A percentile compares a stretch with the other conserved stretches of the same genome.
Evolutionary conservation across 2,797 vertebrate genomes (phyloP).

Genomic region (Ceryle rudis): DNA sequence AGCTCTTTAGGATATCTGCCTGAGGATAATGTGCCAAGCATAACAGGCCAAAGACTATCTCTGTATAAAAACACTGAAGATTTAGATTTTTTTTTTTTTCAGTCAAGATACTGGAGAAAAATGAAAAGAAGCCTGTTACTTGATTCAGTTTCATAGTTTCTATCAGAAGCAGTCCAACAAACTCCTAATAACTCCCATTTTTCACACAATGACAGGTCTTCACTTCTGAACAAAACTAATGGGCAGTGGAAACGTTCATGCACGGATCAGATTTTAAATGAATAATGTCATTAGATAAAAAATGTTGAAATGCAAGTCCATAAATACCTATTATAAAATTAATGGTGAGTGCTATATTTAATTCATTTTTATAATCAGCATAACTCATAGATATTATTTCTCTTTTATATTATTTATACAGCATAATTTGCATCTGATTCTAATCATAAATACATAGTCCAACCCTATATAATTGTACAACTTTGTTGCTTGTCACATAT

Average conservation of each 20-base stretch:
- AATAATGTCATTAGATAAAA: slow-evolving; percentile 62
- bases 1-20: not conserved
- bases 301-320: slow-evolving; percentile 40
- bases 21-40: not conserved
- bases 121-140: slow-evolving; percentile 30
- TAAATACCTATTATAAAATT: slow-evolving; percentile 67
- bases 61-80: not conserved
- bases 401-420: slow-evolving; percentile 28
- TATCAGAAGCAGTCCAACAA: slow-evolving; percentile 36
- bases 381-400: slow-evolving; percentile 38
- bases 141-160: slow-evolving; percentile 60
- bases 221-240: slow-evolving; percentile 70
- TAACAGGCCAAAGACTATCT: not conserved
- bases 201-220: slow-evolving; percentile 48
- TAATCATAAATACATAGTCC: not conserved
- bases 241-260: slow-evolving; percentile 60
- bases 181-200: slow-evolving; percentile 65
- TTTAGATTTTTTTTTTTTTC: not conserved
- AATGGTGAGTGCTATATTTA: slow-evolving; percentile 45
- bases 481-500: not conserved
- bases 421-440: slow-evolving; percentile 32
- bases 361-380: slow-evolving; percentile 63
- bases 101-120: not conserved
- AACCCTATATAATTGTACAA: not conserved
- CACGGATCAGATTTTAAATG: slow-evolving; percentile 31